A percentile compares a stretch with the other conserved stretches of the same genome.
Evolutionary conservation across 2,888 invertebrate genomes (phyloP).

Genomic region (Frankliniella fusca): DNA sequence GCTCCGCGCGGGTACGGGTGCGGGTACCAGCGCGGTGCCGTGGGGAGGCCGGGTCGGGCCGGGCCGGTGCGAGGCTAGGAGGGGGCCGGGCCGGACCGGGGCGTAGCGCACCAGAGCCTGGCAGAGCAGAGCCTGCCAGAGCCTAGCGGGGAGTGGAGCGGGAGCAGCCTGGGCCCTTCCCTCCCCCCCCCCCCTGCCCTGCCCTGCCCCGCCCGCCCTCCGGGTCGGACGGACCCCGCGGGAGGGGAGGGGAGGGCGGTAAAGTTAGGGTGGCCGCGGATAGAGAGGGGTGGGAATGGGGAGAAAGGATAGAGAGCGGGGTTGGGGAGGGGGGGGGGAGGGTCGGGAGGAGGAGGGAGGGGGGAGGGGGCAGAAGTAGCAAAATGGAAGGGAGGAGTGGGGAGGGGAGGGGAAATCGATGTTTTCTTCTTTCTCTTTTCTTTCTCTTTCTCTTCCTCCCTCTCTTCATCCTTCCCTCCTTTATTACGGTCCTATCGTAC

Average conservation of each 20-base stretch:
- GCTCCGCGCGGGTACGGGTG: neutral
- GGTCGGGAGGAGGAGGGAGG: neutral
- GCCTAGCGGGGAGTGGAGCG: neutral
- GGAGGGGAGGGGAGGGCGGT: neutral
- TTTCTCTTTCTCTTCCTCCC: conserved; percentile 29
- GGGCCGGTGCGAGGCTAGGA: neutral
- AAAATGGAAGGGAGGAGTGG: conserved; percentile 33
- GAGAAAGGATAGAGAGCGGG: conserved; percentile 23
- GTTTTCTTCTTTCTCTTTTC: conserved; percentile 30
- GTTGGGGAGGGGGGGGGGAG: neutral
- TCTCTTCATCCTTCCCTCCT: conserved; percentile 8
- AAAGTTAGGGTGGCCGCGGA: neutral
- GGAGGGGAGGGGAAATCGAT: conserved; percentile 27
- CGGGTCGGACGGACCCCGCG: neutral
- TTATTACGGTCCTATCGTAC: neutral
- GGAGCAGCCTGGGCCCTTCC: neutral
- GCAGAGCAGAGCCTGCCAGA: neutral
- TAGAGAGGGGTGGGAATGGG: conserved; percentile 30
- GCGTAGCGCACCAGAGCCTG: neutral
- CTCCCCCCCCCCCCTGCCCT: neutral
- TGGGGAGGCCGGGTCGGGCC: neutral
- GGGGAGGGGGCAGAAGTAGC: conserved; percentile 30
- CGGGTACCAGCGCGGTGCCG: neutral
- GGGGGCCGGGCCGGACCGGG: neutral
- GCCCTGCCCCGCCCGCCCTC: neutral